These are phyloP conservation scores for Leptura quadrifasciata DNA, from an alignment of 2,888 invertebrate genomes.

Conservation along the genomic window DNA sequence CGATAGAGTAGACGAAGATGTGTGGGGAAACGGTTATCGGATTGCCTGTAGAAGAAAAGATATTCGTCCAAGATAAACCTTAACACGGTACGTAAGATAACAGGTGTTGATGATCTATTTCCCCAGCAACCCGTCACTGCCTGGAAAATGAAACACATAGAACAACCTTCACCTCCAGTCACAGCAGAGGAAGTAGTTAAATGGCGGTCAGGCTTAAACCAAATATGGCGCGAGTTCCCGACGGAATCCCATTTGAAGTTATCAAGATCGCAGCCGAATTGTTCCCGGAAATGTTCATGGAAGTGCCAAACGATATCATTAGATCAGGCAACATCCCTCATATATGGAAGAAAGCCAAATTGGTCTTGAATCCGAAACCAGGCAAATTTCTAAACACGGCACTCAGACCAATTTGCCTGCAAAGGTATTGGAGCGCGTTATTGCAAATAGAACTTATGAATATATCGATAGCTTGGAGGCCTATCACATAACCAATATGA, in stretches of 20 bases:
- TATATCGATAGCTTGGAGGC: too few species aligned
- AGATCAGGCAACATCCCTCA: background rate
- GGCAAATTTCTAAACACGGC: too few species aligned
- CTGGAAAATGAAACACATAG: too few species aligned
- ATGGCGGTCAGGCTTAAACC: background rate
- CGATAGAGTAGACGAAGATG: constrained; percentile 26
- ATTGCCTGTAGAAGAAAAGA: constrained; percentile 13
- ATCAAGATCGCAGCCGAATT: background rate
- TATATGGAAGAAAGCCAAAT: background rate
- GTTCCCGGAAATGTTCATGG: too few species aligned
- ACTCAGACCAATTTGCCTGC: too few species aligned
- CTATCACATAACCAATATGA: too few species aligned
- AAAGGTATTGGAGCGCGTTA: too few species aligned
- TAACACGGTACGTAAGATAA: background rate
- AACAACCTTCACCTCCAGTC: too few species aligned
- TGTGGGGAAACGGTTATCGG: constrained; percentile 33
- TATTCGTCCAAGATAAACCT: background rate
- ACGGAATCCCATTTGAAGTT: background rate
- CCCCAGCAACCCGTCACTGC: background rate
- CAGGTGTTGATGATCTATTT: background rate
- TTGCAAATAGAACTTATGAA: too few species aligned
- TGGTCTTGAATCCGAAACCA: background rate
- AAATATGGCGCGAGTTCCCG: background rate
- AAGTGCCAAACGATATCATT: too few species aligned
- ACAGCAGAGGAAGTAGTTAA: too few species aligned